phyloP scores from a whole-genome alignment of 1,140 invertebrate species.

The Reticulitermes speratus region DNA sequence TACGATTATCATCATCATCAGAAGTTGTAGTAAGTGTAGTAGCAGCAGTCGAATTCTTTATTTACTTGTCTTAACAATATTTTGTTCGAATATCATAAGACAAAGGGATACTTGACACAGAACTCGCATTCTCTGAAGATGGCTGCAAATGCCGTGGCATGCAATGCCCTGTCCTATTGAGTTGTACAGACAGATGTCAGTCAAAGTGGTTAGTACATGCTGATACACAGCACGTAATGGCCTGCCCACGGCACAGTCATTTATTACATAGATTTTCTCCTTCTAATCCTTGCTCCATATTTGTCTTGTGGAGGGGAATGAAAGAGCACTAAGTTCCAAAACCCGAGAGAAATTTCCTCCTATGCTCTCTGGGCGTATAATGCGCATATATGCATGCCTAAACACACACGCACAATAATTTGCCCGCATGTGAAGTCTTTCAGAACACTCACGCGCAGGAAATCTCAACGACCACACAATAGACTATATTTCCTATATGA shows the following conservation, averaged over 20 bases:
- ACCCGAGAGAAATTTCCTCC: background rate
- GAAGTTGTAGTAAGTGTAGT: no score
- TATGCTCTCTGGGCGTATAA: background rate
- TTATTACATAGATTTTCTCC: background rate
- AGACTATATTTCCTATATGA: background rate
- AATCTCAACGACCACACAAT: background rate
- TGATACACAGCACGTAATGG: background rate
- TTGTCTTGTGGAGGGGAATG: background rate
- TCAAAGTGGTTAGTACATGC: background rate
- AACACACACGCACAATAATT: constrained; percentile 14
- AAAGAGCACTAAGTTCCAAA: background rate
- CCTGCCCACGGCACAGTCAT: background rate
- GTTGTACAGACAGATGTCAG: background rate
- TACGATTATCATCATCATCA: no score
- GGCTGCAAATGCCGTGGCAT: no score
- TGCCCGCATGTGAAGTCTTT: background rate
- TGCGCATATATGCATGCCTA: background rate
- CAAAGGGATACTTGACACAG: no score
- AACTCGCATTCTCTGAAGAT: no score
- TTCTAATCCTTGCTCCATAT: background rate
- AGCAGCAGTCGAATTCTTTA: no score
- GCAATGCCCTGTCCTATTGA: background rate
- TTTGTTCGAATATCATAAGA: no score
- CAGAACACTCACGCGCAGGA: background rate
- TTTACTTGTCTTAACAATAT: no score